Conservation (phyloP, 1,140 invertebrate species). For the Drosophila sechellia region DNA sequence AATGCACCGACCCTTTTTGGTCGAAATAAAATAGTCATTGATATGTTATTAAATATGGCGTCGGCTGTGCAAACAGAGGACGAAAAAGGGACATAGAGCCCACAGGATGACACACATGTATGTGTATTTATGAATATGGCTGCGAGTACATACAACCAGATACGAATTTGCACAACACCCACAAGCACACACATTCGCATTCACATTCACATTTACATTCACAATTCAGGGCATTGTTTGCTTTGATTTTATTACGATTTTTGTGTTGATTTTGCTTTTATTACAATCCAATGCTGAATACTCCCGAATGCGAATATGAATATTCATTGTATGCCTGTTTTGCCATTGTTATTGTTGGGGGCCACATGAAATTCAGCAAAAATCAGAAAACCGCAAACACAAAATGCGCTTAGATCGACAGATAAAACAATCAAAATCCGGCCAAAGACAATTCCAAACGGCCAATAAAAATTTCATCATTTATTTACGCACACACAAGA, state of each 20-base stretch:
- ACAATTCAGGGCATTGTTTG: slow-evolving; percentile 65
- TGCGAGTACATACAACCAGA: slow-evolving; percentile 7
- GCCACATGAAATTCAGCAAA: slow-evolving; percentile 63
- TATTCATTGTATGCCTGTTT: slow-evolving; percentile 27
- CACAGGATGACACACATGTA: slow-evolving; percentile 33
- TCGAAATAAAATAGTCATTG: slow-evolving; percentile 68
- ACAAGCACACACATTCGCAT: slow-evolving; percentile 7
- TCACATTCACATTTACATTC: slow-evolving; percentile 17
- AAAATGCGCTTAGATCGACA: slow-evolving; percentile 78
- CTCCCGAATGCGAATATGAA: slow-evolving; percentile 42
- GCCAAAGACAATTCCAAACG: slow-evolving; percentile 42
- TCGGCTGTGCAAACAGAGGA: slow-evolving; percentile 55
- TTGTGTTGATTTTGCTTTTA: slow-evolving; percentile 82
- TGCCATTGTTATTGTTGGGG: slow-evolving; percentile 31
- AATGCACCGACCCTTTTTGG: neutral
- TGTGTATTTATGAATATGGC: slow-evolving; percentile 45
- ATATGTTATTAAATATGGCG: slow-evolving; percentile 77
- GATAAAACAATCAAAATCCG: slow-evolving; percentile 56
- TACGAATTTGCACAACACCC: slow-evolving; percentile 5
- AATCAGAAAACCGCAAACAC: slow-evolving; percentile 72
- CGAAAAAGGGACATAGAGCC: slow-evolving; percentile 14
- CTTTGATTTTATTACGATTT: slow-evolving; percentile 81
- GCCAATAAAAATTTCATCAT: slow-evolving; percentile 58
- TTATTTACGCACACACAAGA: slow-evolving; percentile 44
- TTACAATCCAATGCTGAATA: slow-evolving; percentile 68